These are phyloP conservation scores for Spatulosminthurus flaviceps DNA, from an alignment of 2,888 invertebrate species.

Conservation along the genomic window DNA sequence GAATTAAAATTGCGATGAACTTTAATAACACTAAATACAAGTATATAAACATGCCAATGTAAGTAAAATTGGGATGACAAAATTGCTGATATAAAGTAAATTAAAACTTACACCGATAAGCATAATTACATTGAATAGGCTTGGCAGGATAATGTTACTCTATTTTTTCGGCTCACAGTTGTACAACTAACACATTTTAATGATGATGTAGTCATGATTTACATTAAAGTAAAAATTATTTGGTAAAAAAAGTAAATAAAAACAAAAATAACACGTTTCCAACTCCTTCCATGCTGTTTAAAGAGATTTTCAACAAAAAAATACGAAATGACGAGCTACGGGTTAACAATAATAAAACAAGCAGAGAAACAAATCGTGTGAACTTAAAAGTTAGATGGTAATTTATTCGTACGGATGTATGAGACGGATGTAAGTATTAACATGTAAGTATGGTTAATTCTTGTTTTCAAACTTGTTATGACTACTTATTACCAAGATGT, in stretches of 20 bases:
- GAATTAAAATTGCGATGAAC: too few relatives aligned
- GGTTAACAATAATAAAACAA: background rate
- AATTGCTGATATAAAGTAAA: background rate
- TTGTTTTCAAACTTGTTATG: constrained; percentile 13
- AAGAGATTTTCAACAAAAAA: background rate
- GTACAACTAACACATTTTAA: background rate
- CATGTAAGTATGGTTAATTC: background rate
- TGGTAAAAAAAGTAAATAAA: background rate
- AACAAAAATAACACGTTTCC: background rate
- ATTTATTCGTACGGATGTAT: background rate
- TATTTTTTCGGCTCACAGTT: constrained; percentile 10
- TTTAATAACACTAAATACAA: too few relatives aligned
- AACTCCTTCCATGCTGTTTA: constrained; percentile 14
- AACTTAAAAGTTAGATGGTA: background rate
- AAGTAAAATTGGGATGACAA: too few relatives aligned
- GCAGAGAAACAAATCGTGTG: background rate
- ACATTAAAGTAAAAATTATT: background rate
- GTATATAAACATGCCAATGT: too few relatives aligned
- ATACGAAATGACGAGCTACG: constrained; percentile 30
- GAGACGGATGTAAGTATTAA: background rate
- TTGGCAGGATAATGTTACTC: background rate
- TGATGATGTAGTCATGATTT: background rate
- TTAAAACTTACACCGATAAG: background rate
- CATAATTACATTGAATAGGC: background rate
- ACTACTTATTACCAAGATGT: constrained; percentile 12